Evolutionary conservation across 2,888 invertebrate species (phyloP), one percentile per base, ranked within the genome.

Genomic region (Lochmaea crataegi): DNA sequence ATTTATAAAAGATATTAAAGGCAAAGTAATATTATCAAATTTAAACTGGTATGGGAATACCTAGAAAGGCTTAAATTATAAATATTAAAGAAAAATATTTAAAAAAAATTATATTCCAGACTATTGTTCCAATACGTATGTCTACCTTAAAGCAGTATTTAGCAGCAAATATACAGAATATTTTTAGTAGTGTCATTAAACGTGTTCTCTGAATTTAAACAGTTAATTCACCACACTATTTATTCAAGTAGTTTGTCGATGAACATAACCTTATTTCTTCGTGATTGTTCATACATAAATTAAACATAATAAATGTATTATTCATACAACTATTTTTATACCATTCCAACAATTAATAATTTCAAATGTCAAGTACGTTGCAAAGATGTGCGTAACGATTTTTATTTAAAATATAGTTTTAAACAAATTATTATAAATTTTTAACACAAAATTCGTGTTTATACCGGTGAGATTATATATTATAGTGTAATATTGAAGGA

Each of bases 221-320:
- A 67, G 45, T 22, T 18, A 45, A 22, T 67, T 38, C 57, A 58
- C n/a, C 45, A 18, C 42, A 67, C 58, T 67, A 42, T 67, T 67
- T 67, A 67, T 67, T 67, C 67, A 67, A 22, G 60, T 63, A 51
- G 60, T 32, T 48, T 48, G 61, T 45, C 38, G 38, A 66, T 42
- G 60, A 66, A 77, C 74, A 77, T 77, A 77, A 75, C 77, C 77
- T 77, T 76, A 72, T 73, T 71, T 65, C 74, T 74, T 56, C 75
- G 72, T 75, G 72, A 75, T 77, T 75, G 75, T 77, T 77, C 69
- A 71, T 74, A 68, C 77, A 74, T 74, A 75, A 71, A 71, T 71
- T 66, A 71, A 45, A 45, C 26, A 53, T 71, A 67, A 67, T 71
- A 61, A 60, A 73, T 69, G 66, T 63, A 73, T 73, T 73, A 73